Evolutionary conservation across 2,113 vertebrate species (phyloP).

Genomic region (Perognathus longimembris): DNA sequence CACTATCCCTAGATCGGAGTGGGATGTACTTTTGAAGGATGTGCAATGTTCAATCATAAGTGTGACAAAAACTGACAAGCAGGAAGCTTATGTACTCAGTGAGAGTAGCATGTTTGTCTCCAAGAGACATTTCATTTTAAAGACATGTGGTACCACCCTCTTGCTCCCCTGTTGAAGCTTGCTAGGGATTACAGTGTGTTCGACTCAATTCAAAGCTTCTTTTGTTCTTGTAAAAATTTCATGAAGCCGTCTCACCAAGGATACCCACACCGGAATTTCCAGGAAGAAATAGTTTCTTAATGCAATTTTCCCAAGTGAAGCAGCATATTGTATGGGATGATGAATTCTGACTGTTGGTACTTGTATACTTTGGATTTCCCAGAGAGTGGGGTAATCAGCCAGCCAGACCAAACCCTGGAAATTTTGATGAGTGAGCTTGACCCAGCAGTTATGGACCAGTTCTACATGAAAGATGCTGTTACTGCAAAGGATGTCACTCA

Average conservation of each 20-base stretch:
- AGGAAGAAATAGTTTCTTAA: slow-evolving; percentile 91
- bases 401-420: slow-evolving; percentile 81
- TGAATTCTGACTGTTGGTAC: slow-evolving; percentile 98
- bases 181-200: slow-evolving; percentile 96
- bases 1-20: slow-evolving; percentile 93
- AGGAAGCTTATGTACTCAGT: slow-evolving; percentile 99
- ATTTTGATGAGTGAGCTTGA: not conserved
- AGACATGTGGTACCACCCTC: slow-evolving; percentile 93
- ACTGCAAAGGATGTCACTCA: too few species aligned
- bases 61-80: slow-evolving; percentile 98
- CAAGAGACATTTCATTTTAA: slow-evolving; percentile 96
- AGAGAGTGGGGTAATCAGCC: slow-evolving; percentile 93
- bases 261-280: slow-evolving; percentile 97
- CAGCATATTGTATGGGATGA: slow-evolving; percentile 77
- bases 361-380: slow-evolving; percentile 96
- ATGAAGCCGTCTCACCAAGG: slow-evolving; percentile 97
- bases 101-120: not conserved
- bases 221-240: slow-evolving; percentile 98
- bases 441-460: not conserved
- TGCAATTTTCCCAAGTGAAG: slow-evolving; percentile 96
- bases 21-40: slow-evolving; percentile 91
- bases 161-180: slow-evolving; percentile 87
- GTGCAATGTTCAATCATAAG: slow-evolving; percentile 90
- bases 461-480: not conserved
- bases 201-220: slow-evolving; percentile 97